Conservation (phyloP, 1,140 invertebrate genomes). For the Archivesica marissinica region DNA sequence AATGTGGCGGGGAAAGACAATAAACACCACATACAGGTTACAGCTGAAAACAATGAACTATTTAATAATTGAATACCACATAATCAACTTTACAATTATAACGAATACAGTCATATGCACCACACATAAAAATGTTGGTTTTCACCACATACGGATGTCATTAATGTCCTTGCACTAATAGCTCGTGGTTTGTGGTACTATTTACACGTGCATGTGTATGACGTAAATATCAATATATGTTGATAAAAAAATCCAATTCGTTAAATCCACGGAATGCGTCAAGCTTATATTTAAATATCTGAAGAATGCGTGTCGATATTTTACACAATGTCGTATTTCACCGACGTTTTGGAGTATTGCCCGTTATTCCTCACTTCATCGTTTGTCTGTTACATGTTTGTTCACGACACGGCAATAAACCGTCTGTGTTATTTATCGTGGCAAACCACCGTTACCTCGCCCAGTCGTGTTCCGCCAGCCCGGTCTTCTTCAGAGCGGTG, state of each 20-base stretch:
- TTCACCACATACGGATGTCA: too few relatives aligned
- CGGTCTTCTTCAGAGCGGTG: constrained; percentile 11
- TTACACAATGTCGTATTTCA: neutral
- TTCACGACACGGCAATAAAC: neutral
- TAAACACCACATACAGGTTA: neutral
- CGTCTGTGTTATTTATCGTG: neutral
- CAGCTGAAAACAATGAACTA: neutral
- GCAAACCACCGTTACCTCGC: constrained; percentile 12
- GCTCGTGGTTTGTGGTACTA: too few relatives aligned
- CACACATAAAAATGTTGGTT: too few relatives aligned
- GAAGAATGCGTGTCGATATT: too few relatives aligned
- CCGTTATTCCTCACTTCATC: constrained; percentile 11
- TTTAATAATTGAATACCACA: constrained; percentile 15
- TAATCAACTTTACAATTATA: constrained; percentile 1
- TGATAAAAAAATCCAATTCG: too few relatives aligned
- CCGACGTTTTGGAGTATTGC: too few relatives aligned
- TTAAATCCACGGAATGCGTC: too few relatives aligned
- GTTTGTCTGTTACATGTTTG: neutral
- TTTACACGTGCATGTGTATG: too few relatives aligned
- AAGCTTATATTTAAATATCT: too few relatives aligned
- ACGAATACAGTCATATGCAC: too few relatives aligned
- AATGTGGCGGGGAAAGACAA: neutral
- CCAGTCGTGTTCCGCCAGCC: neutral
- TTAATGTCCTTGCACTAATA: too few relatives aligned
- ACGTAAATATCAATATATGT: too few relatives aligned